A percentile compares a stretch with the other conserved stretches of the same genome.
phyloP scores from a whole-genome alignment of 2,113 vertebrate species.

The Nothobranchius kuhntae region DNA sequence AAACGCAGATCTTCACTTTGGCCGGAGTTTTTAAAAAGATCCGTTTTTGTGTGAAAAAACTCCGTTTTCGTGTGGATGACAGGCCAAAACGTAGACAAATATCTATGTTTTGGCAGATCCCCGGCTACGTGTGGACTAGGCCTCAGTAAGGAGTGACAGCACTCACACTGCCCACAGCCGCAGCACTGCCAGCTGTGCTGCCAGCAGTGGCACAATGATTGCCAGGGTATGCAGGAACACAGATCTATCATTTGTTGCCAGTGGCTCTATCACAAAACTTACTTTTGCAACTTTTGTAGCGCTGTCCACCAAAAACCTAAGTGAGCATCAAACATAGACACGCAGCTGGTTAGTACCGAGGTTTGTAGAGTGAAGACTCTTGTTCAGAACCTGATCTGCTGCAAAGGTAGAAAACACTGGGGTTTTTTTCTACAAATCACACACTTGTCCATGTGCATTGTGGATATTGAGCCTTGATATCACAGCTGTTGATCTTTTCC shows the following conservation, averaged over 20 bases:
- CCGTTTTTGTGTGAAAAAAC: too few relatives aligned
- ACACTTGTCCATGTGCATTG: conserved; percentile 6
- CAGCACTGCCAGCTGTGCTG: conserved; percentile 18
- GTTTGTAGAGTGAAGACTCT: conserved; percentile 24
- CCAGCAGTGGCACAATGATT: conserved; percentile 28
- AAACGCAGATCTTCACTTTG: too few relatives aligned
- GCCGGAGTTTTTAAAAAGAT: too few relatives aligned
- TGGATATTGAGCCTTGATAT: conserved; percentile 32
- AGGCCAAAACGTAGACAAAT: too few relatives aligned
- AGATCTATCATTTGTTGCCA: conserved; percentile 19
- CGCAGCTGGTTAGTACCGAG: conserved; percentile 12
- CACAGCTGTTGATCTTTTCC: conserved; percentile 28
- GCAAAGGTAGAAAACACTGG: neutral
- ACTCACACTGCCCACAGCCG: conserved; percentile 39
- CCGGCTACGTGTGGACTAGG: too few relatives aligned
- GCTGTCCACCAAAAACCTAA: neutral
- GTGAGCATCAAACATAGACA: conserved; percentile 9
- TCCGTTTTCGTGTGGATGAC: too few relatives aligned
- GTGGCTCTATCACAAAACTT: conserved; percentile 3
- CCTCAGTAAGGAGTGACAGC: conserved; percentile 20
- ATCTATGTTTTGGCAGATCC: too few relatives aligned
- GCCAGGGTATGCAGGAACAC: conserved; percentile 14
- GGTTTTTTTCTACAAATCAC: conserved; percentile 8
- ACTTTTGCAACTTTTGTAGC: conserved; percentile 18
- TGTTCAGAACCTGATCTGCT: neutral